Evolutionary conservation across 2,113 vertebrate species (phyloP).

Genomic region (Macroglossus sobrinus): DNA sequence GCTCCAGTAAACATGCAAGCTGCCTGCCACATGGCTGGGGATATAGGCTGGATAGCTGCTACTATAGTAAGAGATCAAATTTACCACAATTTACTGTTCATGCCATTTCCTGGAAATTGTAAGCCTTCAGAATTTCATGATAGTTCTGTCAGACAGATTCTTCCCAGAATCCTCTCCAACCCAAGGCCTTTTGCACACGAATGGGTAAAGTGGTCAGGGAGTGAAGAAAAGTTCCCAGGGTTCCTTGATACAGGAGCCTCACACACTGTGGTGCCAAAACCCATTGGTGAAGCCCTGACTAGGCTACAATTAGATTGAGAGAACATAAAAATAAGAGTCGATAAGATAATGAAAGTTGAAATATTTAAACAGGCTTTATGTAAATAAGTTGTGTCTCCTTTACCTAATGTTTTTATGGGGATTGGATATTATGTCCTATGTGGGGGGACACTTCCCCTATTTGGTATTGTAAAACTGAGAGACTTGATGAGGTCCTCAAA

Average conservation of each 20-base stretch:
- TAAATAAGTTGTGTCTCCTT: background rate
- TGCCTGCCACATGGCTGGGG: background rate
- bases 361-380: background rate
- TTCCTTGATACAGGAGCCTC: background rate
- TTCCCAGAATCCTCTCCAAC: background rate
- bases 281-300: background rate
- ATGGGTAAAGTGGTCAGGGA: background rate
- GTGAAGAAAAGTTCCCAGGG: background rate
- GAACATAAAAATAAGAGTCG: background rate
- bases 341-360: background rate
- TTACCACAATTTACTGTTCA: too few species aligned
- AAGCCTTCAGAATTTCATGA: background rate
- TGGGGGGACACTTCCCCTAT: background rate
- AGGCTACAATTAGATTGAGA: background rate
- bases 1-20: background rate
- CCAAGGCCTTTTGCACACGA: background rate
- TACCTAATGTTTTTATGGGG: background rate
- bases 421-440: background rate
- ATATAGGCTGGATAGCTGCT: background rate
- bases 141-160: background rate
- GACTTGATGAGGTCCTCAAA: background rate
- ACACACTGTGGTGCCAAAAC: background rate
- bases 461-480: background rate
- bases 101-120: background rate
- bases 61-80: background rate